Conservation (phyloP, 2,113 vertebrate genomes). For the Donacobius atricapilla region DNA sequence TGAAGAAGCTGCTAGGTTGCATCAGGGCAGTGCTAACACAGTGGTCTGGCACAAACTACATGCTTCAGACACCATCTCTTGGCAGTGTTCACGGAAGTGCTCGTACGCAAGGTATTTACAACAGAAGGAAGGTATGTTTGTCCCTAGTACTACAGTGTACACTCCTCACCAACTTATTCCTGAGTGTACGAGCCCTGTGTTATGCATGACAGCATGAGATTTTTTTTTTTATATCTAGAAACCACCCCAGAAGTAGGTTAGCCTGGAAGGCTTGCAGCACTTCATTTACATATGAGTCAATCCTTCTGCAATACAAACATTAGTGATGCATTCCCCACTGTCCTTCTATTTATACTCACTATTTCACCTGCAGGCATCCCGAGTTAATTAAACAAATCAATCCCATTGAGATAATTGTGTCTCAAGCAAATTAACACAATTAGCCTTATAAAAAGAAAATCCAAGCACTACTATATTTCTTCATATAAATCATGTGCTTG, state of each 20-base stretch:
- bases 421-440: slow-evolving; percentile 68
- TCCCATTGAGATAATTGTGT: slow-evolving; percentile 64
- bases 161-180: neutral
- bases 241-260: slow-evolving; percentile 56
- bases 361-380: slow-evolving; percentile 64
- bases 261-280: slow-evolving; percentile 39
- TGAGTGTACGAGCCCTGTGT: neutral
- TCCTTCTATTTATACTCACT: slow-evolving; percentile 64
- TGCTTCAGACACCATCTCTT: neutral
- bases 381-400: slow-evolving; percentile 67
- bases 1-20: neutral
- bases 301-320: slow-evolving; percentile 62
- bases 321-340: slow-evolving; percentile 55
- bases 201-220: neutral
- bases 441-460: slow-evolving; percentile 51
- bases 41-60: neutral
- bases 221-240: slow-evolving; percentile 36
- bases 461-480: neutral
- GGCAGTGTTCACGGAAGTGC: accelerated
- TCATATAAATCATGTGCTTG: neutral
- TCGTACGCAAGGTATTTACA: accelerated
- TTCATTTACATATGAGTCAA: slow-evolving; percentile 67
- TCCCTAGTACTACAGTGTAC: neutral
- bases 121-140: neutral
- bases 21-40: neutral